Conservation (phyloP, 2,888 invertebrate species). For the Himalopsyche japonica region DNA sequence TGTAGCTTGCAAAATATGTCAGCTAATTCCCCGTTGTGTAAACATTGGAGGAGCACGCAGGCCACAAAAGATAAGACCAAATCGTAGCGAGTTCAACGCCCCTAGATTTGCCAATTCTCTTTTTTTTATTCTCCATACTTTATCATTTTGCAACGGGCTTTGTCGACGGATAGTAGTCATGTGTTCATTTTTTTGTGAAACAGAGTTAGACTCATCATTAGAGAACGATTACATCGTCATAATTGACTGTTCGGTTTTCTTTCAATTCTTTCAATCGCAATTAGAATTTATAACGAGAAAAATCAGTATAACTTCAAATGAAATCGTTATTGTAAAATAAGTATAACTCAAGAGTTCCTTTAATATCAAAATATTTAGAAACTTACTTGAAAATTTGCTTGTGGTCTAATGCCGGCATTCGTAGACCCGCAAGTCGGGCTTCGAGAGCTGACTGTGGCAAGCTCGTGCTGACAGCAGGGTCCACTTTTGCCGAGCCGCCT, state of each 20-base stretch:
- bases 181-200: no score
- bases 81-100: not conserved
- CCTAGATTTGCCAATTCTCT: not conserved
- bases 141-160: not conserved
- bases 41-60: not conserved
- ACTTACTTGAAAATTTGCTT: slow-evolving; percentile 66
- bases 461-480: slow-evolving; percentile 5
- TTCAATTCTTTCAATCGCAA: no score
- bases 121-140: not conserved
- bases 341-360: not conserved
- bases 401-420: slow-evolving; percentile 53
- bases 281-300: no score
- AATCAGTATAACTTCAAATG: no score
- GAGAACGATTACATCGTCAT: no score
- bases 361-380: not conserved
- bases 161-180: no score
- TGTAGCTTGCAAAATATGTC: not conserved
- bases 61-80: not conserved
- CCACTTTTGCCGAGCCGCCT: slow-evolving; percentile 49
- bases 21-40: not conserved
- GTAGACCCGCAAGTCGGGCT: slow-evolving; percentile 47
- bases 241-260: no score
- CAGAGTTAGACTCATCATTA: no score
- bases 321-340: no score
- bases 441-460: slow-evolving; percentile 43